Percentiles rank a stretch among this genome's conserved stretches.
These are phyloP conservation scores for Coranthus polyacanthus DNA, from an alignment of 2,797 vertebrate genomes.

Conservation along the genomic window DNA sequence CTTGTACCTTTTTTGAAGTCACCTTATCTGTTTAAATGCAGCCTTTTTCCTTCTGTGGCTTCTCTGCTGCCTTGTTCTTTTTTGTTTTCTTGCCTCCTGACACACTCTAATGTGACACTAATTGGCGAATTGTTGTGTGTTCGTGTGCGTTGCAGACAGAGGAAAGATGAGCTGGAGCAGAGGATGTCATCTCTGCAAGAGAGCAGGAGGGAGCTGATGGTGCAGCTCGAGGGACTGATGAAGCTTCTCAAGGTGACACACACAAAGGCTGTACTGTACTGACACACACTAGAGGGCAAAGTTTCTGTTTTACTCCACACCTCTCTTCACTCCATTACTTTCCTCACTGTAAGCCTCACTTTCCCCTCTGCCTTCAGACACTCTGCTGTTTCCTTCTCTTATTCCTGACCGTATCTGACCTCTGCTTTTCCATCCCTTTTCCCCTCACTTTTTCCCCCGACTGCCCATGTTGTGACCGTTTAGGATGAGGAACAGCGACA, in stretches of 20 bases:
- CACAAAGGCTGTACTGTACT: slow-evolving; percentile 17
- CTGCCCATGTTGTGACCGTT: slow-evolving; percentile 66
- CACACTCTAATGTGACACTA: slow-evolving; percentile 29
- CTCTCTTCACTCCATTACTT: background rate
- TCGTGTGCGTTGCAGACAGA: slow-evolving; percentile 84
- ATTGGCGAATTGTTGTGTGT: slow-evolving; percentile 34
- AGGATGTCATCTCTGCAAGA: slow-evolving; percentile 96
- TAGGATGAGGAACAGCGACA: slow-evolving; percentile 98
- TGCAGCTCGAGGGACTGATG: slow-evolving; percentile 96
- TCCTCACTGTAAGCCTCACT: slow-evolving; percentile 33
- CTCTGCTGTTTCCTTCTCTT: slow-evolving; percentile 3
- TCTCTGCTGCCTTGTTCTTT: slow-evolving; percentile 7
- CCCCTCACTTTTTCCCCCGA: slow-evolving; percentile 73
- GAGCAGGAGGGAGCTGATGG: slow-evolving; percentile 96
- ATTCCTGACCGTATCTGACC: slow-evolving; percentile 55
- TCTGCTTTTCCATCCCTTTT: slow-evolving; percentile 55
- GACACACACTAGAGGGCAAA: slow-evolving; percentile 61
- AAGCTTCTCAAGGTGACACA: slow-evolving; percentile 93
- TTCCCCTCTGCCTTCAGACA: slow-evolving; percentile 27
- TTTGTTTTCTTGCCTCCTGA: slow-evolving; percentile 13
- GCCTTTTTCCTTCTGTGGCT: slow-evolving; percentile 2
- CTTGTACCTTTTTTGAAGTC: background rate
- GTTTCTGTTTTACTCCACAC: slow-evolving; percentile 29
- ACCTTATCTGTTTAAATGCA: background rate
- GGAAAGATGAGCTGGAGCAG: slow-evolving; percentile 96